phyloP scores from a whole-genome alignment of 2,113 vertebrate species.

The Bufo bufo region DNA sequence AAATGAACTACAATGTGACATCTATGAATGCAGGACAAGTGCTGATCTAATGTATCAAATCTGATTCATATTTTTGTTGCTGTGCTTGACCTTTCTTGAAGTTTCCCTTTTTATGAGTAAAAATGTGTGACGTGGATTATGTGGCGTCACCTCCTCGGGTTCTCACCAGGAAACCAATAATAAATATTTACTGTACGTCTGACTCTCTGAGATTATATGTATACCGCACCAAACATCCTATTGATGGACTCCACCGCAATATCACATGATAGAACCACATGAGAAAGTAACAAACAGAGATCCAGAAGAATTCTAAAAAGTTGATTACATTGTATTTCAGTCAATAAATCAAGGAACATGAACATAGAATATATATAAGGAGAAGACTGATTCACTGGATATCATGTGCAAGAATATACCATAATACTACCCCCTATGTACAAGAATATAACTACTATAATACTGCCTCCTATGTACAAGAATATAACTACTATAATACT shows the following conservation, averaged over 20 bases:
- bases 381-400: background rate
- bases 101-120: background rate
- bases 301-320: background rate
- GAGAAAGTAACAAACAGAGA: background rate
- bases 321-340: background rate
- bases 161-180: background rate
- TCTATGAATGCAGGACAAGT: background rate
- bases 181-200: background rate
- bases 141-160: background rate
- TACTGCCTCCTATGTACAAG: background rate
- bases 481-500: conserved; percentile 10
- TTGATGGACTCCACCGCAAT: background rate
- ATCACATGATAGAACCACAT: background rate
- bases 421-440: background rate
- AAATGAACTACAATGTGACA: background rate
- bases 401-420: background rate
- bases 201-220: background rate
- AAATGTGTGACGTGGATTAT: background rate
- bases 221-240: background rate
- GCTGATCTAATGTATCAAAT: too few relatives aligned
- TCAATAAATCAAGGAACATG: background rate
- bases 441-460: conserved; percentile 9
- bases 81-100: background rate
- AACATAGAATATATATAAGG: background rate
- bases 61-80: background rate